Evolutionary conservation across 2,797 vertebrate species (phyloP).

Genomic region (Ciconia nigra): DNA sequence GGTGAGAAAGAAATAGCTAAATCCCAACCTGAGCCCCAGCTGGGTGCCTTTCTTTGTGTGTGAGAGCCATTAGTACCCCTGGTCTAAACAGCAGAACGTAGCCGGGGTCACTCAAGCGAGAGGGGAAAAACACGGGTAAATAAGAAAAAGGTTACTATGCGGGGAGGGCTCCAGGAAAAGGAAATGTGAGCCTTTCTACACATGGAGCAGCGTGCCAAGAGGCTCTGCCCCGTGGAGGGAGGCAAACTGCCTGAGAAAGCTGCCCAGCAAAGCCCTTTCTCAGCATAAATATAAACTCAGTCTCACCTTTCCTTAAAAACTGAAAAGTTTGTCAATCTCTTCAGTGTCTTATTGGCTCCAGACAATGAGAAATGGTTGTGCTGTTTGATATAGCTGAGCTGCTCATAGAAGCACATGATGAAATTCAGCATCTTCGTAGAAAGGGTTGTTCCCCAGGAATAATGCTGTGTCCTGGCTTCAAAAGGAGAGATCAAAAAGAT

Average conservation of each 20-base stretch:
- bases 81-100: neutral
- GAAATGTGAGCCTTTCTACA: neutral
- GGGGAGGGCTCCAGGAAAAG: neutral
- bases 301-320: neutral
- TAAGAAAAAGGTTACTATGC: neutral
- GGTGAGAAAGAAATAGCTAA: neutral
- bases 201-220: neutral
- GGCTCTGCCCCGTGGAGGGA: neutral
- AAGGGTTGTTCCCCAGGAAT: neutral
- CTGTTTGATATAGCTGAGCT: neutral
- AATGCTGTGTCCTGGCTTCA: neutral
- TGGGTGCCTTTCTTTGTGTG: neutral
- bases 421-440: neutral
- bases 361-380: neutral
- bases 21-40: neutral
- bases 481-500: neutral
- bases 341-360: neutral
- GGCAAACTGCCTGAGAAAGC: neutral
- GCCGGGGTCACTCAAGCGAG: neutral
- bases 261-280: neutral
- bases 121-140: neutral
- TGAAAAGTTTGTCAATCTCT: neutral
- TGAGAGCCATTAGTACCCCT: neutral
- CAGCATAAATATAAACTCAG: neutral
- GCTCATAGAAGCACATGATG: neutral